Conservation (phyloP, 2,113 vertebrate species). For the Herpailurus yagouaroundi region DNA sequence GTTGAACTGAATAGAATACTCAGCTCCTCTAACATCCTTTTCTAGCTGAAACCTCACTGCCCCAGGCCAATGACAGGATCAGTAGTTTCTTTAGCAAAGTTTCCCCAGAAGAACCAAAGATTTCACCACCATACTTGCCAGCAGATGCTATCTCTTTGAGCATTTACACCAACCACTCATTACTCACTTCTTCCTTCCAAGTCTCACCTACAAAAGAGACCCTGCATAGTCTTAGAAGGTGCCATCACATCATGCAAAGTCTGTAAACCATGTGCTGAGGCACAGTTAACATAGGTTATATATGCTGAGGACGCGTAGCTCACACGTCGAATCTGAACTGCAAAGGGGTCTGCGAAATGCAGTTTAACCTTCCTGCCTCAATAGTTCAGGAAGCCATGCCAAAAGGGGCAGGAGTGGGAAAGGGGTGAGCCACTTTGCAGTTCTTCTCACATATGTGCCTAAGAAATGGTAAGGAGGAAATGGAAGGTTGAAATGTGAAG, state of each 20-base stretch:
- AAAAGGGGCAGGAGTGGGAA: background rate
- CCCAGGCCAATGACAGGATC: background rate
- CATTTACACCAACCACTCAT: background rate
- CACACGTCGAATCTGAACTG: background rate
- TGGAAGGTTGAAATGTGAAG: background rate
- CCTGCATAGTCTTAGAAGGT: background rate
- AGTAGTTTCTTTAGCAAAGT: background rate
- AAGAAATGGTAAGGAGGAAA: background rate
- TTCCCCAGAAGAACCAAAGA: background rate
- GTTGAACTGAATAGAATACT: background rate
- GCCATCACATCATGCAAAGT: too few relatives aligned
- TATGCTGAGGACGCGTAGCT: background rate
- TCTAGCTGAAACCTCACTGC: background rate
- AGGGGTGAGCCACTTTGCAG: background rate
- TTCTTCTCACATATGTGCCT: background rate
- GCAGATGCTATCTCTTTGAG: background rate
- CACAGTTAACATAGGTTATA: background rate
- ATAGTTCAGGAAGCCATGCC: background rate
- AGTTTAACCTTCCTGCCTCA: background rate
- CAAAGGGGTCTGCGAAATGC: background rate
- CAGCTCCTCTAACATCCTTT: background rate
- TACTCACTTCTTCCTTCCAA: background rate
- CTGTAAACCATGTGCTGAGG: background rate
- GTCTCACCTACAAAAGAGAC: background rate
- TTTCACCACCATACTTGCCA: background rate